Base-by-base conservation (phyloP, 92 coral and sea anemone species). In the Scolanthus callimorphus region DNA sequence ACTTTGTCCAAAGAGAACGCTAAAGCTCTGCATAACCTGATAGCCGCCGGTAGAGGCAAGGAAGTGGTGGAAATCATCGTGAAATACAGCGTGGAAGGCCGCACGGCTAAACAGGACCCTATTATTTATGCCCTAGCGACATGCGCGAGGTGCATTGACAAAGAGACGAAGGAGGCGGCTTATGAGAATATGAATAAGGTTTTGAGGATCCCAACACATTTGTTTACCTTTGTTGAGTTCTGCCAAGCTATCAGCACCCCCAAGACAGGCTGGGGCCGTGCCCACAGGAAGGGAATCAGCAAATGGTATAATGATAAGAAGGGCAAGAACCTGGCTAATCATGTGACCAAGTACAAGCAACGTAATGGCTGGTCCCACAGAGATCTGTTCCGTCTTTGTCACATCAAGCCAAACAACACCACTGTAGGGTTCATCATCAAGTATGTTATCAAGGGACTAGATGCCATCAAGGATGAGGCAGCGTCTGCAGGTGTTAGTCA, bases 301-400 rank as follows among this genome's bases (percentile, higher is more conserved):
- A 88, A 94, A 51, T 94, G 99, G 99, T 94, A 94, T 59, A 77
- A 62, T 39, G 59, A 63, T 1, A 92, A 88, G 76, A 69, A 75
- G 48, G 86, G 80, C 2, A 82, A 47, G 38, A 67, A 66, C 25
- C 74, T 94, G 17, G 94, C 99, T 0, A 63, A 37, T 12, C 78
- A 75, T 43, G 83, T 94, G 31, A 94, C 99, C 2, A 94, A 94
- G 74, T 94, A 94, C 74, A 90, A 81, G 62, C 87, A 80, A 51
- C 89, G 97, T 0, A 85, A 88, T 45, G 91, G 91, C 24, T 91
- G 97, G 97, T 79, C 96, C 0, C 97, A 91, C 44, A 77, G 68
- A 28, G 97, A 91, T 62, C 43, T 91, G 27, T 79, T 85, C 59
- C 80, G 94, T 3, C 69, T 94, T 1, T 80, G 89, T 51, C 99